These are phyloP conservation scores for Mesocricetus auratus DNA, from an alignment of 2,113 vertebrate genomes.

Conservation along the genomic window DNA sequence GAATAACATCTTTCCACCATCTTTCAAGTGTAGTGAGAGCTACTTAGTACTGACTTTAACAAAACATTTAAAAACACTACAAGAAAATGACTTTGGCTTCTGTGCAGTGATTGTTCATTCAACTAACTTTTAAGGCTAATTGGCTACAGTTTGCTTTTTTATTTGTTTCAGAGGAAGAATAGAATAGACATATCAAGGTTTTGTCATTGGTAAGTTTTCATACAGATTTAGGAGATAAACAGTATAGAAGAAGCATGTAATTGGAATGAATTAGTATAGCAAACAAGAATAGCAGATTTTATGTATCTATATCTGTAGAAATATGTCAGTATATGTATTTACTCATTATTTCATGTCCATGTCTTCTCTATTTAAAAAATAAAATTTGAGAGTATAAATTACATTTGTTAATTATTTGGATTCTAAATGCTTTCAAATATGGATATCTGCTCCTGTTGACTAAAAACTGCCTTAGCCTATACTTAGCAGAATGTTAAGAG, in stretches of 20 bases:
- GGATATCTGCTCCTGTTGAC: background rate
- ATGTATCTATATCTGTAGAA: background rate
- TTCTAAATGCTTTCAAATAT: background rate
- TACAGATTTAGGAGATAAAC: constrained; percentile 35
- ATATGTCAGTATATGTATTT: background rate
- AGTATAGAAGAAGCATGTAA: background rate
- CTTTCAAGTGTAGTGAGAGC: background rate
- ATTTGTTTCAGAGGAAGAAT: background rate
- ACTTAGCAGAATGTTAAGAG: background rate
- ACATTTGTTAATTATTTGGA: background rate
- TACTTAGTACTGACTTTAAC: background rate
- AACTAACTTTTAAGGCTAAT: background rate
- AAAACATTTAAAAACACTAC: constrained; percentile 2
- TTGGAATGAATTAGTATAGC: background rate
- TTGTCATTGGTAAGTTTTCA: background rate
- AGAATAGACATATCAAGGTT: background rate
- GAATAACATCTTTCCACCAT: background rate
- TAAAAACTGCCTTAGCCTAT: background rate
- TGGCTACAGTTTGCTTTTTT: background rate
- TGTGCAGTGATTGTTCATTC: background rate
- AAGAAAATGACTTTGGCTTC: background rate
- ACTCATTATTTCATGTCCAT: background rate
- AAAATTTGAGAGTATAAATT: background rate
- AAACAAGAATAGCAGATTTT: background rate
- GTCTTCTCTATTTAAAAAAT: background rate